phyloP scores from a whole-genome alignment of 2,113 vertebrate genomes.

The Pygoscelis antarcticus region DNA sequence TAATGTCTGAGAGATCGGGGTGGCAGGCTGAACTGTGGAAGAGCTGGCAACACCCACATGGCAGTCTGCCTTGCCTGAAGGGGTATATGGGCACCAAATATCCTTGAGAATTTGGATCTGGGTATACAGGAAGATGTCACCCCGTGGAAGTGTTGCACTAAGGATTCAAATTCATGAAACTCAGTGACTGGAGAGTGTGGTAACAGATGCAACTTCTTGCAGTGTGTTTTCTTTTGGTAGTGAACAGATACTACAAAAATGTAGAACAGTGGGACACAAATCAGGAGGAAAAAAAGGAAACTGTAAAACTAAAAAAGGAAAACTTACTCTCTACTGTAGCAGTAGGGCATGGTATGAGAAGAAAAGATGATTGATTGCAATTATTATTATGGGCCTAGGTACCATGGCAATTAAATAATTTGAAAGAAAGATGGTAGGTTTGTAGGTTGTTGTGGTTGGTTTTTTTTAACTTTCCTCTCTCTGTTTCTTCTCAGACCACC shows the following conservation, averaged over 20 bases:
- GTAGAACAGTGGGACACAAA: not conserved
- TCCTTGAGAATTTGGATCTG: not conserved
- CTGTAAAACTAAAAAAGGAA: not conserved
- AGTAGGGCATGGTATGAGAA: not conserved
- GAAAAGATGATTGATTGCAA: not conserved
- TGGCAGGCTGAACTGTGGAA: not conserved
- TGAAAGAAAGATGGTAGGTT: not conserved
- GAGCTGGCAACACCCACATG: not conserved
- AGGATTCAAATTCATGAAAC: not conserved
- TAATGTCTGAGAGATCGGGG: accelerated
- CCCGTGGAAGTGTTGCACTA: not conserved
- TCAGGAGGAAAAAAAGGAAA: not conserved
- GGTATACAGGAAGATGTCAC: not conserved
- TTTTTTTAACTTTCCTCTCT: not conserved
- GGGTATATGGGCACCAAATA: not conserved
- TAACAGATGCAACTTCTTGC: not conserved
- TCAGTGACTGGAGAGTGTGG: not conserved
- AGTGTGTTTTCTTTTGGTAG: not conserved
- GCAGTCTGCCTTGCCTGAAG: not conserved
- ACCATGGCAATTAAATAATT: not conserved
- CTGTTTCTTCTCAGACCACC: not conserved
- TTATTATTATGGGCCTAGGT: not conserved
- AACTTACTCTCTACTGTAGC: not conserved
- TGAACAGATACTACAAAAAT: not conserved
- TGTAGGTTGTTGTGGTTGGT: not conserved